Base-by-base conservation (phyloP, 2,113 vertebrate species). In the Pedetes capensis region DNA sequence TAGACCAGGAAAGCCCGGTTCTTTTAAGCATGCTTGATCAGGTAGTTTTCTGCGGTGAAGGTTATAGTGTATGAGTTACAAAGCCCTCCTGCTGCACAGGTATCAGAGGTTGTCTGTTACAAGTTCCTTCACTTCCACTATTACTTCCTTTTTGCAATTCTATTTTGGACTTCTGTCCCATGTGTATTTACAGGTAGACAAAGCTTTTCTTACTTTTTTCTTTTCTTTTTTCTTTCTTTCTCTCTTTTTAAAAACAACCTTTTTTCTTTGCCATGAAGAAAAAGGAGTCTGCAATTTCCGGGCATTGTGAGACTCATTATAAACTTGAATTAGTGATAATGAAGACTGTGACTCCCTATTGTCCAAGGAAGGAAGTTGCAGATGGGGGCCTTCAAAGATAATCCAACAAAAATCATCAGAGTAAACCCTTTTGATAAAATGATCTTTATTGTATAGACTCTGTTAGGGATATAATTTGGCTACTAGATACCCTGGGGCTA, bases 121-220 rank as follows among this genome's bases (percentile, higher is more conserved):
- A 95, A 97, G 96, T 96, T 92, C 88, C 95, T 97, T 95, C 88
- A 95, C 94, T 95, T 96, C 49, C 5, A 95, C 96, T 96, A 4
- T 95, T 90, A 91, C 96, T 96, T 92, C 91, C 85, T 96, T 95
- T 95, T 74, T 88, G 86, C 84, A 74, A 83, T 96, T 96, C 95
- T 96, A 94, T 96, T 97, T 96, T 95, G 81, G 84, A 96, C 87
- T 95, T 96, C 85, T 85, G 53, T 93, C 88, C 85, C 76, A 0
- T 83, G 81, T 78, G 76, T 96, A 96, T 97, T 97, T 92, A 95
- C 95, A 89, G 78, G 69, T 90, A 96, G 95, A 95, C 81, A 96
- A 96, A 96, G 92, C 55, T 39, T 44, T n/a, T 72, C 79, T 55
- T 85, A 47, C 42, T 59, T 42, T 49, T 63, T n/a, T 20, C 25